A percentile compares a stretch with the other conserved stretches of the same genome.
phyloP scores from a whole-genome alignment of 2,113 vertebrate species.

The Pristiophorus japonicus region DNA sequence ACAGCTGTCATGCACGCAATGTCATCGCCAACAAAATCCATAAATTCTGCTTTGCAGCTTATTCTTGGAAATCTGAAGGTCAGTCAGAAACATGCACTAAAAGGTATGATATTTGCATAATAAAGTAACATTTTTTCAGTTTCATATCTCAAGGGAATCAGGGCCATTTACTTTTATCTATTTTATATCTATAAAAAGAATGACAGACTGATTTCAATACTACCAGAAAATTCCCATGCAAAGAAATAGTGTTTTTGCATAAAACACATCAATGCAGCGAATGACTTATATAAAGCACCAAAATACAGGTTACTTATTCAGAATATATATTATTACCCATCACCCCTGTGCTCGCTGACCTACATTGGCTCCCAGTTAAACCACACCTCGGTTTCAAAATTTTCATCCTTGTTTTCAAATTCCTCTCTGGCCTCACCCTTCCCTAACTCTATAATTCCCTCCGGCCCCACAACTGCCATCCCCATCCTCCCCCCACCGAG shows the following conservation, averaged over 20 bases:
- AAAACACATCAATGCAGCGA: background rate
- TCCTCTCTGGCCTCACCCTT: too few relatives aligned
- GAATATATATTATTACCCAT: background rate
- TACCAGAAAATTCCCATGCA: background rate
- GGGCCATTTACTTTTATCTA: background rate
- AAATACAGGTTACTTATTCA: conserved; percentile 3
- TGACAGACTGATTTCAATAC: background rate
- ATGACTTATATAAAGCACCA: background rate
- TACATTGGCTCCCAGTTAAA: too few relatives aligned
- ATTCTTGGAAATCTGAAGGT: background rate
- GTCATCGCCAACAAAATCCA: background rate
- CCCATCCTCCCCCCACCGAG: too few relatives aligned
- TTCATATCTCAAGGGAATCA: background rate
- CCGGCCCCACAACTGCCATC: too few relatives aligned
- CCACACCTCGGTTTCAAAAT: too few relatives aligned
- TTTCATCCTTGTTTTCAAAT: too few relatives aligned
- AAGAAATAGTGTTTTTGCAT: background rate
- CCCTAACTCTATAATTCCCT: too few relatives aligned
- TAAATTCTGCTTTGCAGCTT: background rate
- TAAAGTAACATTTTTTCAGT: background rate
- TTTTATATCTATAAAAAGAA: background rate
- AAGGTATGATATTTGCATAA: background rate
- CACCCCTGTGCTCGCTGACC: too few relatives aligned
- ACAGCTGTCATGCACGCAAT: background rate
- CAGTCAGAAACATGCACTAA: background rate